phyloP scores from a whole-genome alignment of 1,140 invertebrate genomes.

The Megalopta genalis region DNA sequence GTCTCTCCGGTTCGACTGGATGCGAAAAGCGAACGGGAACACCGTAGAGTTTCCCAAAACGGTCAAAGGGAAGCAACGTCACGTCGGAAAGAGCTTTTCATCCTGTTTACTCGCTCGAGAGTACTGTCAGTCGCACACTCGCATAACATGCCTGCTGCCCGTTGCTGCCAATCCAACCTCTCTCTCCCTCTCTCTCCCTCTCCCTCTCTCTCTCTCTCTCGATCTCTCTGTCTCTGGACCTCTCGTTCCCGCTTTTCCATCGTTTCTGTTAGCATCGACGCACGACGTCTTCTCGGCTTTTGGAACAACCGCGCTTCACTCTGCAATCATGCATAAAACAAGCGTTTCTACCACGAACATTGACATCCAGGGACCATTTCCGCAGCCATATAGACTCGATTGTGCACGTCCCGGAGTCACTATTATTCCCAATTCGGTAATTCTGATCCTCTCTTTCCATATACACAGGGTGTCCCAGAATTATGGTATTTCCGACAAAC shows the following conservation, averaged over 20 bases:
- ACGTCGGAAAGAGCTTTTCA: constrained; percentile 48
- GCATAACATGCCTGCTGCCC: constrained; percentile 8
- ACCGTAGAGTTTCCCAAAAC: constrained; percentile 23
- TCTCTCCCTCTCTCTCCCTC: not conserved
- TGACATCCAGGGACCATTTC: constrained; percentile 35
- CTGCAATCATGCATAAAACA: constrained; percentile 59
- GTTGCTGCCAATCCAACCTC: not conserved
- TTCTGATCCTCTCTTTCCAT: no score
- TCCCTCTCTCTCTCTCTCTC: not conserved
- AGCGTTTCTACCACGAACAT: constrained; percentile 28
- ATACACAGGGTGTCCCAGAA: no score
- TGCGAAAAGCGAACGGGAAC: constrained; percentile 28
- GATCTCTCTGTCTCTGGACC: not conserved
- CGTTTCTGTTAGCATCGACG: not conserved
- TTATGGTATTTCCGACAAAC: no score
- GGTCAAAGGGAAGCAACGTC: constrained; percentile 48
- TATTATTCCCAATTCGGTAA: not conserved
- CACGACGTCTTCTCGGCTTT: constrained; percentile 37
- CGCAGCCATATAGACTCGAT: not conserved
- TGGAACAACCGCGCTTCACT: constrained; percentile 37
- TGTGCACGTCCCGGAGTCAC: not conserved
- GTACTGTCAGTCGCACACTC: constrained; percentile 47
- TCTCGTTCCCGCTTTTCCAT: not conserved
- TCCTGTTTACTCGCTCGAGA: constrained; percentile 44
- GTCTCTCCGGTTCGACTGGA: constrained; percentile 18